Conservation (phyloP, 2,797 vertebrate genomes). For the Falco concolor region DNA sequence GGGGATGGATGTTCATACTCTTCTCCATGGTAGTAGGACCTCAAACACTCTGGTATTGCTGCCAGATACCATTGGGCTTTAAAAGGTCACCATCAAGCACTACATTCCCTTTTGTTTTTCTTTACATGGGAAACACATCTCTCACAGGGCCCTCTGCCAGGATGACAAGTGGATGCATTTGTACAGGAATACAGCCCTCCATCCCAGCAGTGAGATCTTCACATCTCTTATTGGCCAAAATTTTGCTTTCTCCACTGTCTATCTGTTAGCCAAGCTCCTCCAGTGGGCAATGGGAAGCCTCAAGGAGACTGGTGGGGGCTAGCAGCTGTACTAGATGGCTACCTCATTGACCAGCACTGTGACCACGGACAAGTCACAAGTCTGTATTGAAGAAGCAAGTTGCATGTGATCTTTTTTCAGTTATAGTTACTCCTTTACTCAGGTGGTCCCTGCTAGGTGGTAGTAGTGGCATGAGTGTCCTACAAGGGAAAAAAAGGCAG, state of each 20-base stretch:
- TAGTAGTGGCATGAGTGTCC: not conserved
- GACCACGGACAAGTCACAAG: not conserved
- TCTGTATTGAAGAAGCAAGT: not conserved
- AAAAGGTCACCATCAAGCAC: not conserved
- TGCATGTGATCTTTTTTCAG: not conserved
- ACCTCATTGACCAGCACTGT: not conserved
- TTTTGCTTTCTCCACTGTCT: not conserved
- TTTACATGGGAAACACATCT: not conserved
- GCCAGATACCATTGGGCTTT: not conserved
- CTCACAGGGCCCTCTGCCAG: not conserved
- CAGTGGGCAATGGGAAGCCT: not conserved
- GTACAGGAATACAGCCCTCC: not conserved
- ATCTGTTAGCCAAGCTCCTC: not conserved
- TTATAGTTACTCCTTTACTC: not conserved
- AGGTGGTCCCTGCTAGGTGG: not conserved
- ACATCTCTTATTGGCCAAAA: not conserved
- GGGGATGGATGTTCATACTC: not conserved
- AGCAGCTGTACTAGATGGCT: not conserved
- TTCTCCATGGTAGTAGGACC: not conserved
- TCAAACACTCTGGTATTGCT: not conserved
- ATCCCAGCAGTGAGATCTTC: not conserved
- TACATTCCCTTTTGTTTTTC: not conserved
- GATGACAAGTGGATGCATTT: not conserved
- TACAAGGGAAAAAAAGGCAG: not conserved
- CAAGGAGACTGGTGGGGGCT: not conserved